Base-by-base conservation (phyloP, 2,797 vertebrate species). In the Acrossocheilus fasciatus region DNA sequence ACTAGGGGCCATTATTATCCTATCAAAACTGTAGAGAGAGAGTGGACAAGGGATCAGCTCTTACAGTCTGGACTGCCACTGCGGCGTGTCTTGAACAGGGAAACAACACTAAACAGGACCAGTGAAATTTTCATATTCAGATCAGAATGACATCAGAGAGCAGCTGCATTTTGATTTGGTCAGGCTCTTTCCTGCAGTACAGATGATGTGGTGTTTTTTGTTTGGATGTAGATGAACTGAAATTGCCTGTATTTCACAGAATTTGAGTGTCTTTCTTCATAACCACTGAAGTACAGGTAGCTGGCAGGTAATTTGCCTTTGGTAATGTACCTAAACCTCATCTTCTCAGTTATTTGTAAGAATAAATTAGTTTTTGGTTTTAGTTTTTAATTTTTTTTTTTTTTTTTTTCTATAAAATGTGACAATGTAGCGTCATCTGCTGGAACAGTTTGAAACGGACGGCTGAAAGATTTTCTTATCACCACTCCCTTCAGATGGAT, bases 381-480 rank as follows among this genome's bases (percentile, higher is more conserved):
- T 20, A 15, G 36, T n/a, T 74, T 36, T 36, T 36, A 39, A 39
- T 41, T 2, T 43, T 43, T 41, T 36, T 17, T 43, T 41, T 2
- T 43, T 43, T 41, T 36, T 17, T 43, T 26, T 57, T 85, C 26
- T 59, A 23, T 52, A 2, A 68, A 85, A 73, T 74, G 69, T 87
- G 82, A 84, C 78, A 36, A 83, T 87, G 52, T 68, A 81, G 88
- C 47, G 70, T 39, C 76, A 86, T 72, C 87, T 81, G 36, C 45
- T 86, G 87, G 84, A 62, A 50, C 8, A 14, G 34, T 39, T 52
- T 9, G 7, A 69, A 84, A 70, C 30, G 11, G n/a, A 41, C 36
- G n/a, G 36, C 59, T 34, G 69, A 72, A 57, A 59, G 3, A 43
- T 8, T 34, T 26, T 45, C 3, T 30, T 34, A 69, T 81, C 30